A percentile compares a stretch with the other conserved stretches of the same genome.
These are phyloP conservation scores for Myxocyprinus asiaticus DNA, from an alignment of 2,113 vertebrate species.

Conservation along the genomic window DNA sequence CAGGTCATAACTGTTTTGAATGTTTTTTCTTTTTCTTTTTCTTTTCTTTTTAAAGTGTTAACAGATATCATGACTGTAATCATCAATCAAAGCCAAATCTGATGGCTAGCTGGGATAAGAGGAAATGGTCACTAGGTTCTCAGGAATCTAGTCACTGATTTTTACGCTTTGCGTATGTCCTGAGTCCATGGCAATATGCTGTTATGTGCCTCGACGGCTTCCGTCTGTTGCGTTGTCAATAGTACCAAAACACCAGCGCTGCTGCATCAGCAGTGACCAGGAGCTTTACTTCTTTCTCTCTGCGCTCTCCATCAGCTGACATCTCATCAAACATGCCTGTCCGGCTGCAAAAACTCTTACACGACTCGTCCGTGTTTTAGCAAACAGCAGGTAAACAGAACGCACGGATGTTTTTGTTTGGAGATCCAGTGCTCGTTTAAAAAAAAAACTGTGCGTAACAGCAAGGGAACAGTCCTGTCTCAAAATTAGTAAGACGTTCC, in stretches of 20 bases:
- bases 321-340: background rate
- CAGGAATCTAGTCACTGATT: background rate
- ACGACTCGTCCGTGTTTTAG: background rate
- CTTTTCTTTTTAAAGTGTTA: no score
- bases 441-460: background rate
- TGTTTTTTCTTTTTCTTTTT: no score
- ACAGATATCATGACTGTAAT: no score
- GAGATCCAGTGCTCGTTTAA: no score
- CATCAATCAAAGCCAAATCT: no score
- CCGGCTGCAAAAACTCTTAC: no score
- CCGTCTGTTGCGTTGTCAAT: conserved; percentile 60
- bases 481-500: background rate
- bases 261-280: background rate
- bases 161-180: conserved; percentile 7
- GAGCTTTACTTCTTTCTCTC: background rate
- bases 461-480: background rate
- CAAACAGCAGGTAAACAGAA: background rate
- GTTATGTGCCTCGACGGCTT: conserved; percentile 60
- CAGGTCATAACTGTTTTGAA: no score
- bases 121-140: no score
- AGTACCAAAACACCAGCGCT: conserved; percentile 48
- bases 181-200: background rate
- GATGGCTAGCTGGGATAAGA: no score
- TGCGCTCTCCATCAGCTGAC: background rate
- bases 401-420: background rate